These are phyloP conservation scores for Melanerpes aurifrons DNA, from an alignment of 2,113 vertebrate species.

Conservation along the genomic window DNA sequence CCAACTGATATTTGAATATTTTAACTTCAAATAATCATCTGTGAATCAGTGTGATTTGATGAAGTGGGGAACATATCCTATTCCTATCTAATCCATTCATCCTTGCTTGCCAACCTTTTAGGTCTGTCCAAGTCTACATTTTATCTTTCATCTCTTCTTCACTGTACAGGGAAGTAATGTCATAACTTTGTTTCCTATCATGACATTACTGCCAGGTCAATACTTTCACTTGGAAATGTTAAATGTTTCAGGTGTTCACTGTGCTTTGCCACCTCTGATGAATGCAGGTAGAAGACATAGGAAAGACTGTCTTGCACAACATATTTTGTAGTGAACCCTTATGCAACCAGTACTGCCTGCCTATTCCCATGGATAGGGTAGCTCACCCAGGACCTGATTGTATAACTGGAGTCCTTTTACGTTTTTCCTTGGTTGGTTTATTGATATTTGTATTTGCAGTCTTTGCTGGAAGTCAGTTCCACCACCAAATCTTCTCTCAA, in stretches of 20 bases:
- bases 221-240: neutral
- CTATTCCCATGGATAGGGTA: neutral
- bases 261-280: neutral
- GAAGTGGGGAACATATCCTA: neutral
- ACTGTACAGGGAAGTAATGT: neutral
- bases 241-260: neutral
- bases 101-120: neutral
- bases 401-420: neutral
- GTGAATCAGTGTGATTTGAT: neutral
- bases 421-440: neutral
- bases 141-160: neutral
- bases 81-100: constrained; percentile 9
- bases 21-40: constrained; percentile 13
- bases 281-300: neutral
- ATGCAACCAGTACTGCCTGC: fast-evolving
- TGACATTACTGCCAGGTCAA: neutral
- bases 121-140: neutral
- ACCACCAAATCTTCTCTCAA: neutral
- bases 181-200: neutral
- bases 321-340: neutral
- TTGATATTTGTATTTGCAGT: neutral
- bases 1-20: constrained; percentile 43
- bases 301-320: neutral
- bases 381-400: neutral
- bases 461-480: neutral